A percentile compares a stretch with the other conserved stretches of the same genome.
Conservation (phyloP, 2,113 vertebrate genomes). For the Clarias gariepinus region DNA sequence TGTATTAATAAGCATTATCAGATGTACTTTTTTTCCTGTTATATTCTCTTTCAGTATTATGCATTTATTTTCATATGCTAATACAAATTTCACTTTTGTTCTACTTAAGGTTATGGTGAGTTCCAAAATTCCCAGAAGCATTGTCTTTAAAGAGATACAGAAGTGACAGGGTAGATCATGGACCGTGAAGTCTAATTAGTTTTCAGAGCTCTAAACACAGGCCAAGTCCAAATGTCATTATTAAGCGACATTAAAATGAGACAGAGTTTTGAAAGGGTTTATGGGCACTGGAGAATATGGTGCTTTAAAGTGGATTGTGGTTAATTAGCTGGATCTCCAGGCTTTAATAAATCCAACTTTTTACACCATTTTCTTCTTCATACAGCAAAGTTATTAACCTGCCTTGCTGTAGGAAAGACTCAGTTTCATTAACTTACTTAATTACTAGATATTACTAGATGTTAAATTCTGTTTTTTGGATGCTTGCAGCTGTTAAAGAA, state of each 20-base stretch:
- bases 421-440: constrained; percentile 11
- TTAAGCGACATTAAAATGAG: constrained; percentile 12
- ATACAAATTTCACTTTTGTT: not conserved
- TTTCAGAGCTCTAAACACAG: constrained; percentile 25
- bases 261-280: constrained; percentile 7
- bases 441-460: not conserved
- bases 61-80: not conserved
- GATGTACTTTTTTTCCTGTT: not conserved
- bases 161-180: constrained; percentile 12
- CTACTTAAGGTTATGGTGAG: not conserved
- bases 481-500: constrained; percentile 6
- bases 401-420: not conserved
- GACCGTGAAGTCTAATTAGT: constrained; percentile 30
- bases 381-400: not conserved
- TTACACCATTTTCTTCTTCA: not conserved
- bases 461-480: constrained; percentile 7
- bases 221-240: constrained; percentile 1
- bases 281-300: constrained; percentile 3
- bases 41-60: not conserved
- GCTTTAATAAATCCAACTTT: constrained; percentile 2
- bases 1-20: not conserved
- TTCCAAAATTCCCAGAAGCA: not conserved
- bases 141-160: not conserved
- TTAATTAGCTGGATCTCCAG: constrained; percentile 19
- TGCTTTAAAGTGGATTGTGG: constrained; percentile 28